A percentile compares a stretch with the other conserved stretches of the same genome.
Evolutionary conservation across 2,888 invertebrate genomes (phyloP).

Genomic region (Tortricodes alternella): DNA sequence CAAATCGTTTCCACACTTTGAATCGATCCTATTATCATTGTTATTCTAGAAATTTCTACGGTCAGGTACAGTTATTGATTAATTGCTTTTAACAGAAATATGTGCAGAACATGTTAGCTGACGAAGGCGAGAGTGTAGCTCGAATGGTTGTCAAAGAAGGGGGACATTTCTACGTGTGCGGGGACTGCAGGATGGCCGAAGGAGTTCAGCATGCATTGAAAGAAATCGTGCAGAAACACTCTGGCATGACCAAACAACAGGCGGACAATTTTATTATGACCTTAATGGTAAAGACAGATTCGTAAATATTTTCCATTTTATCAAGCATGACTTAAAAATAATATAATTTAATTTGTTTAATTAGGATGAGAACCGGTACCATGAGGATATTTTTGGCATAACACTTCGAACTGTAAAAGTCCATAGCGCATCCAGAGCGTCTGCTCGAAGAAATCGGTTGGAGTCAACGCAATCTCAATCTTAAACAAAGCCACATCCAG

Average conservation of each 20-base stretch:
- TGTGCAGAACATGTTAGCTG: conserved; percentile 93
- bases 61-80: too few relatives aligned
- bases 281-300: conserved; percentile 90
- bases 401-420: conserved; percentile 94
- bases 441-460: conserved; percentile 83
- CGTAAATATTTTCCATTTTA: neutral
- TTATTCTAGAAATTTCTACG: too few relatives aligned
- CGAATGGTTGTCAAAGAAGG: conserved; percentile 88
- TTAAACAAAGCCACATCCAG: too few relatives aligned
- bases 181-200: conserved; percentile 98
- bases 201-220: conserved; percentile 95
- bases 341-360: conserved; percentile 29
- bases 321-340: neutral
- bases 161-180: conserved; percentile 97
- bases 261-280: conserved; percentile 91
- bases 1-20: too few relatives aligned
- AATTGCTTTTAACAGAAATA: conserved; percentile 87
- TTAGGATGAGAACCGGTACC: conserved; percentile 96
- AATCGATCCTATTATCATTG: too few relatives aligned
- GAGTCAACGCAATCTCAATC: conserved; percentile 55
- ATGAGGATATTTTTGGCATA: conserved; percentile 98
- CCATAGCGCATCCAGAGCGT: conserved; percentile 91
- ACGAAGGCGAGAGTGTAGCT: conserved; percentile 89
- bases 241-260: conserved; percentile 88
- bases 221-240: conserved; percentile 85